Base-by-base conservation (phyloP, 2,797 vertebrate species). In the Parauchenoglanis ngamensis region DNA sequence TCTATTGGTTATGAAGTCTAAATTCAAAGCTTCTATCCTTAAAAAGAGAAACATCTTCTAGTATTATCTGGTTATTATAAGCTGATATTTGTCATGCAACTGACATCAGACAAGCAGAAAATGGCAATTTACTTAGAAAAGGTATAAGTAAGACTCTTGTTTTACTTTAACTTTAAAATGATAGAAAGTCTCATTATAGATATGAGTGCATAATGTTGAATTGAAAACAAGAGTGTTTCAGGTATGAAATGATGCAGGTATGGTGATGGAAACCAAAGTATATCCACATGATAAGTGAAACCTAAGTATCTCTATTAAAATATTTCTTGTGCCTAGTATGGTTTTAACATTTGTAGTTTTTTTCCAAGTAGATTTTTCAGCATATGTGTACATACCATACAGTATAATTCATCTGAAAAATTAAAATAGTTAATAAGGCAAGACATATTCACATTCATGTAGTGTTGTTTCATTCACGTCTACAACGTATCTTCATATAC, bases 401-500 rank as follows among this genome's bases (percentile, higher is more conserved):
- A 6, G 4, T 54, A 15, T 23, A 61, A 81, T 80, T 44, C 8
- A 54, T 31, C n/a, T 21, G 8, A 8, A 49, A 52, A 83, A 7
- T 61, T 49, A 3, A 65, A 28, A 46, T 65, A 63, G 52, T 52
- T 78, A 80, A 44, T 35, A 79, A 79, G 12, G 10, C 5, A 7
- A 49, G 13, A 17, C 7, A 1, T 63, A 44, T 63, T n/a, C 57
- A n/a, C 2, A 11, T 78, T 77, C 3, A 78, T 57, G 35, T 15
- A 15, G 13, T 63, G 70, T 85, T 73, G 68, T 46, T 75, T 49
- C 25, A 49, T 59, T 75, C 49, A 28, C 44, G 52, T 54, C 10
- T 23, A 81, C 59, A 83, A 35, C 54, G 65, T 31, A 35, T 68
- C 17, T 35, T 83, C 49, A 35, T 54, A 57, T 86, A 85, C 77